Evolutionary conservation across 2,113 vertebrate species (phyloP).

Genomic region (Dinomys branickii): DNA sequence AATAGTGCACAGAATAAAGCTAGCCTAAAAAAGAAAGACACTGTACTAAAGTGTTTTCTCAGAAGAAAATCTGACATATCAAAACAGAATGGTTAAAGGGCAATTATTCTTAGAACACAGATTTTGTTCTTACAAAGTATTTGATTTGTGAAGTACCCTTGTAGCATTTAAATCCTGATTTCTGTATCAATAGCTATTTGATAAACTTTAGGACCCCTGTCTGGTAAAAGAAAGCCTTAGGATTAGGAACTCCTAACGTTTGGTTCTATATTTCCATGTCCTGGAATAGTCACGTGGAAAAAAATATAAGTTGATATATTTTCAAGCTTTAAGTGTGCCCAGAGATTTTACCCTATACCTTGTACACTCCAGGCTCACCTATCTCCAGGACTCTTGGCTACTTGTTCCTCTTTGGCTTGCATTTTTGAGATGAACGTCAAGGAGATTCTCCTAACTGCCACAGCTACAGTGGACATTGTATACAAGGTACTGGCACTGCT

Average conservation of each 20-base stretch:
- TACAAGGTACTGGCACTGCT: background rate
- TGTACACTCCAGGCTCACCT: background rate
- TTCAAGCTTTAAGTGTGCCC: background rate
- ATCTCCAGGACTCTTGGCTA: background rate
- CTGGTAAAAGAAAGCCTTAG: slow-evolving; percentile 12
- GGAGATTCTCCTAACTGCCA: background rate
- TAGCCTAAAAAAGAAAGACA: slow-evolving; percentile 21
- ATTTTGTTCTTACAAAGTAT: slow-evolving; percentile 38
- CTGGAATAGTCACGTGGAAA: background rate
- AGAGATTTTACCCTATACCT: background rate
- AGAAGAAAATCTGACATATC: slow-evolving; percentile 41
- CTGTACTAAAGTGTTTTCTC: slow-evolving; percentile 26
- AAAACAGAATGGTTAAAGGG: slow-evolving; percentile 34
- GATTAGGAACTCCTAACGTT: background rate
- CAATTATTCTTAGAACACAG: slow-evolving; percentile 52
- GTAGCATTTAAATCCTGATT: slow-evolving; percentile 28
- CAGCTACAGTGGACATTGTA: background rate
- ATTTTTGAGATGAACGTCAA: background rate
- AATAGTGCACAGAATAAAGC: slow-evolving; percentile 4
- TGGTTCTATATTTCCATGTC: background rate
- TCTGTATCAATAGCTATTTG: slow-evolving; percentile 46
- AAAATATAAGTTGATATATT: background rate
- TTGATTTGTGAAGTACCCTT: slow-evolving; percentile 56
- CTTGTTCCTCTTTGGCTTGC: background rate
- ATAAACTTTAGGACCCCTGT: background rate